These are phyloP conservation scores for Sebastes melanostomus DNA, from an alignment of 2,797 vertebrate genomes.

Conservation along the genomic window DNA sequence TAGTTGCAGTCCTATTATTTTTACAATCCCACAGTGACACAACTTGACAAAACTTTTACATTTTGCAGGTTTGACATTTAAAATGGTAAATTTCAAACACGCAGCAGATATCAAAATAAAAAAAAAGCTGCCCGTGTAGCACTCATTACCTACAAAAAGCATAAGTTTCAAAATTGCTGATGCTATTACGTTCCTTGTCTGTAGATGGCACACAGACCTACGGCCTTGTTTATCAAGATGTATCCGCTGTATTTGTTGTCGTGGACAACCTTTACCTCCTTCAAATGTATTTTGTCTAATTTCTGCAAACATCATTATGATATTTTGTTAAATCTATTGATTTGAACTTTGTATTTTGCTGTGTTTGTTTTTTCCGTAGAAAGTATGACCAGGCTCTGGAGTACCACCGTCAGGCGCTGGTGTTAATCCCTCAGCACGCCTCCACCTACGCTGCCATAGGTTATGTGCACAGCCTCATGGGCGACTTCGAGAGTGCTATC, in stretches of 20 bases:
- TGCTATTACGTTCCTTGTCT: neutral
- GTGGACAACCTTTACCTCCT: neutral
- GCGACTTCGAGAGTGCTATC: slow-evolving; percentile 97
- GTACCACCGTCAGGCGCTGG: slow-evolving; percentile 97
- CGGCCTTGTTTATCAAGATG: neutral
- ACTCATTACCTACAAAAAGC: neutral
- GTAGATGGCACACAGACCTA: neutral
- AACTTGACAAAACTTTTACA: neutral
- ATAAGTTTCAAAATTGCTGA: neutral
- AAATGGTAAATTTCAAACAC: neutral
- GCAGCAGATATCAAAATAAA: neutral
- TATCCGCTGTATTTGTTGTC: neutral
- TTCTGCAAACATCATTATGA: neutral
- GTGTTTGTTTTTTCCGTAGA: slow-evolving; percentile 70
- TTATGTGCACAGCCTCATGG: slow-evolving; percentile 98
- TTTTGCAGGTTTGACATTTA: neutral
- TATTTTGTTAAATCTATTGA: neutral
- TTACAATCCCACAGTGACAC: no score
- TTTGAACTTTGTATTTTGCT: fast-evolving
- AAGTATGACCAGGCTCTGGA: slow-evolving; percentile 98
- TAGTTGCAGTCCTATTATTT: no score
- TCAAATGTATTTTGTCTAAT: neutral
- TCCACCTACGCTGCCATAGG: slow-evolving; percentile 98
- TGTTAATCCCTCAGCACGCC: slow-evolving; percentile 96
- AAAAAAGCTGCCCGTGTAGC: neutral